Conservation (phyloP, 2,113 vertebrate species). For the Myotis yumanensis region DNA sequence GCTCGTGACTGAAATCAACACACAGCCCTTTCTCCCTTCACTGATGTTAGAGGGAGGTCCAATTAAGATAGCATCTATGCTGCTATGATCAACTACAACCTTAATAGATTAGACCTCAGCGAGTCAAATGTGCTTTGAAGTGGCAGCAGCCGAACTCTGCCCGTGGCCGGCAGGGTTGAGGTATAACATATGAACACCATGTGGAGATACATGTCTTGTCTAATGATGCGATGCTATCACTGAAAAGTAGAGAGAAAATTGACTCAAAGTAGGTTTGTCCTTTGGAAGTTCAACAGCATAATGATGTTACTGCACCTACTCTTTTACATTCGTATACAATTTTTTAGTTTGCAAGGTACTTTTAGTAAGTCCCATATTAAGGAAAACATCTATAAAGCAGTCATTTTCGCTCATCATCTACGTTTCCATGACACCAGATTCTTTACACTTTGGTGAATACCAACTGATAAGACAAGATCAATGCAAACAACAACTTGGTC, state of each 20-base stretch:
- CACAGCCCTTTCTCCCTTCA: background rate
- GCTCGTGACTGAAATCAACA: background rate
- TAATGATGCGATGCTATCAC: background rate
- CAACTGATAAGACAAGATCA: background rate
- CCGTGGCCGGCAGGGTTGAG: background rate
- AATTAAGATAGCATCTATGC: background rate
- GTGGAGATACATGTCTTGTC: background rate
- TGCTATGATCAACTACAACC: background rate
- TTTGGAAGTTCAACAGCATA: background rate
- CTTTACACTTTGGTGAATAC: background rate
- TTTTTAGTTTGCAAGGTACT: background rate
- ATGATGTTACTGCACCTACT: background rate
- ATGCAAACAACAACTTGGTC: background rate
- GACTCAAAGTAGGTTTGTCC: background rate
- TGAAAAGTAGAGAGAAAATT: background rate
- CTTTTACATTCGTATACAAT: background rate
- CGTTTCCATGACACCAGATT: background rate
- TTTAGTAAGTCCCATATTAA: background rate
- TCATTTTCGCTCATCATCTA: slow-evolving; percentile 1
- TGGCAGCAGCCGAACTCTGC: background rate
- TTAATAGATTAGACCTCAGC: background rate
- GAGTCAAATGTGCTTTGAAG: background rate
- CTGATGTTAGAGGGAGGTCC: background rate
- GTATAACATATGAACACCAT: background rate
- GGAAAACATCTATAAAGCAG: background rate